Base-by-base conservation (phyloP, 2,888 invertebrate species). In the Scaptomyza cyrtandrae region DNA sequence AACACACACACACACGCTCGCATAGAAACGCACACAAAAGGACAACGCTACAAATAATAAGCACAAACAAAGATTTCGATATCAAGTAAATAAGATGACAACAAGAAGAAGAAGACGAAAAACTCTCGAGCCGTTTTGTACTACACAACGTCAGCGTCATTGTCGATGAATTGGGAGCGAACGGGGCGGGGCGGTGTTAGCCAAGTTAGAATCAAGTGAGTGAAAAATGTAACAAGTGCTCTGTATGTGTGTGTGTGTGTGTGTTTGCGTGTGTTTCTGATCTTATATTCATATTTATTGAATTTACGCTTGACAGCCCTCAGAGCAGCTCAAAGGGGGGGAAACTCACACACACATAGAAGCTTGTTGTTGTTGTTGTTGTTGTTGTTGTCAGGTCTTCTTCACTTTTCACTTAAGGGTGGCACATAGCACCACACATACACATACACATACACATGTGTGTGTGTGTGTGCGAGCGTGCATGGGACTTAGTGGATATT, bases 271-370 rank as follows among this genome's bases (percentile, higher is more conserved):
- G 70, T 67, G 67, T 73, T 62, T 60, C 45, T 77, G 65, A 86
- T 87, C 85, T 87, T 82, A 88, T 86, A 86, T 86, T 86, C 89
- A 88, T 86, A 86, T 86, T 86, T 86, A 86, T 89, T 86, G 86
- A 86, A 86, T 86, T 86, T 89, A 86, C 89, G 89, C 86, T 89
- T 85, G 89, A 89, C 87, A 82, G 89, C 85, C 60, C 78, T 63
- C 81, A 73, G 74, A 84, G 87, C 81, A 66, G 71, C 77, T 68
- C 74, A 71, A 72, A 71, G 61, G 66, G 69, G 55, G 43, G 50
- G 29, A 49, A 57, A 41, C 41, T 54, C 29, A 50, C 61, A 57
- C 56, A 55, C 29, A 24, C 50, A 71, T 19, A 19, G 62, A 44
- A 61, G 62, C 56, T 66, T 66, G 19, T 19, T 19, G 19, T 19